Conservation (phyloP, 2,888 invertebrate species). For the Drosophila diplacantha region DNA sequence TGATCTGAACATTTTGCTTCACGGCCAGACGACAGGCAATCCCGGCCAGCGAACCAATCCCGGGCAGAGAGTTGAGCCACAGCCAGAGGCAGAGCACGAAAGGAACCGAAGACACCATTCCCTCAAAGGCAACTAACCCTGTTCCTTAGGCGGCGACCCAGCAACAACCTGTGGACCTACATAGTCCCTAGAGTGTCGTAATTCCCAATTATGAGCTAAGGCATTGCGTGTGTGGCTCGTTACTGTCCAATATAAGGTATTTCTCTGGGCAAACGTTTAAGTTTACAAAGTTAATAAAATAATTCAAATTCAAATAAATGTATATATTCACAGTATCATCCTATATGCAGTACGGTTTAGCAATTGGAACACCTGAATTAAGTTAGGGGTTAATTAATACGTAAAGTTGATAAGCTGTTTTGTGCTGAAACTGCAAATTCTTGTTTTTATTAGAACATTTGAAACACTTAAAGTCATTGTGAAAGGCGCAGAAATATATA, state of each 20-base stretch:
- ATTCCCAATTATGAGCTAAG: conserved; percentile 3
- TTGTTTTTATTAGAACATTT: not conserved
- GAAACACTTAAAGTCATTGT: conserved; percentile 11
- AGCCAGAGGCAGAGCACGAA: conserved; percentile 24
- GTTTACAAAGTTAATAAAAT: conserved; percentile 1
- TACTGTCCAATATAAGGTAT: not conserved
- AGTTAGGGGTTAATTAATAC: conserved; percentile 8
- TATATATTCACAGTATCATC: not conserved
- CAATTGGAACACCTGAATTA: conserved; percentile 7
- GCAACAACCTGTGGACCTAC: not conserved
- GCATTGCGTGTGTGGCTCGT: conserved; percentile 11
- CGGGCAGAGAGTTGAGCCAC: not conserved
- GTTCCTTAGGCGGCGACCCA: not conserved
- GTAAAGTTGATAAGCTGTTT: conserved; percentile 14
- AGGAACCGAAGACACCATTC: conserved; percentile 36
- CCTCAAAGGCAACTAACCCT: conserved; percentile 12
- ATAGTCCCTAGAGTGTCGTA: conserved; percentile 8
- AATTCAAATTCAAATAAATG: not conserved
- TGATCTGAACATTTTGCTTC: conserved; percentile 43
- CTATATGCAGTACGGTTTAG: not conserved
- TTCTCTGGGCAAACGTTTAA: not conserved
- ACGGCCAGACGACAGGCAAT: conserved; percentile 47
- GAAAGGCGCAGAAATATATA: not conserved
- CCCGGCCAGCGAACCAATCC: conserved; percentile 21
- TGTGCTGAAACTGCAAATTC: not conserved